A percentile compares a stretch with the other conserved stretches of the same genome.
These are phyloP conservation scores for Pangasius mekongensis DNA, from an alignment of 2,797 vertebrate genomes.

Conservation along the genomic window DNA sequence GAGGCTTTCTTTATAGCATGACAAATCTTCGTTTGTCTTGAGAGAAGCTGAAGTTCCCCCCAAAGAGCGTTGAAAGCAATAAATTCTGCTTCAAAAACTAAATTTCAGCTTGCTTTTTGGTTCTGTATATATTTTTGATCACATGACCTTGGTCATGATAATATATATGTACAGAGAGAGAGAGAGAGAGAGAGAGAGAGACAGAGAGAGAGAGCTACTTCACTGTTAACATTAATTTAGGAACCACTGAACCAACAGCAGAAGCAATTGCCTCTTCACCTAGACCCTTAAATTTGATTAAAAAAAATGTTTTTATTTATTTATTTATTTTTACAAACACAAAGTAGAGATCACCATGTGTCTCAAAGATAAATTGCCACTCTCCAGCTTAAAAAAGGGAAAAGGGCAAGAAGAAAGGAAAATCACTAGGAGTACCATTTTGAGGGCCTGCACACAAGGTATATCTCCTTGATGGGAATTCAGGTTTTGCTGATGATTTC, in stretches of 20 bases:
- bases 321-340: neutral
- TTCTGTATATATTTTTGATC: neutral
- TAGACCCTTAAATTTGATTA: neutral
- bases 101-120: neutral
- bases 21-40: neutral
- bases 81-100: neutral
- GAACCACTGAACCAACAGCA: neutral
- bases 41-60: slow-evolving; percentile 5
- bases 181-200: too few relatives aligned
- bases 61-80: neutral
- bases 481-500: neutral
- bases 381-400: neutral
- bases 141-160: neutral
- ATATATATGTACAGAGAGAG: too few relatives aligned
- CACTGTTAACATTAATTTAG: neutral
- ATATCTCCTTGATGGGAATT: neutral
- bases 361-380: slow-evolving; percentile 9
- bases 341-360: neutral
- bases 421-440: slow-evolving; percentile 12
- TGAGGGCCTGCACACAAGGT: neutral
- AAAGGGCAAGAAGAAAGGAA: slow-evolving; percentile 2
- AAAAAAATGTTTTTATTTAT: neutral
- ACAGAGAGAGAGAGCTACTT: neutral
- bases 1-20: slow-evolving; percentile 18
- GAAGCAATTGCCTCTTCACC: neutral